Evolutionary conservation across 1,140 invertebrate species (phyloP).

Genomic region (Drosophila parvula): DNA sequence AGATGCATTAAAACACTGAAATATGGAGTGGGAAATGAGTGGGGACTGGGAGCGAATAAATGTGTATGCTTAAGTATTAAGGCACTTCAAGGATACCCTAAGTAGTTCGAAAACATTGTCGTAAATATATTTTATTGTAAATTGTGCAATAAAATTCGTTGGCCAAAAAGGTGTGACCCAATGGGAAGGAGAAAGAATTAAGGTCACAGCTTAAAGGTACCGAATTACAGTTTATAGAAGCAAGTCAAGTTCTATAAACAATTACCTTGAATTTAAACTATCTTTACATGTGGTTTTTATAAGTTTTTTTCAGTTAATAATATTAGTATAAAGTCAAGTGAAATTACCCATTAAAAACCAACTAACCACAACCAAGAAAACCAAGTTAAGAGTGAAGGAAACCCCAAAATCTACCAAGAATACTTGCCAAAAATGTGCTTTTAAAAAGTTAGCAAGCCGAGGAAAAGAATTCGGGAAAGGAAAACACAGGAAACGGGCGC

Average conservation of each 20-base stretch:
- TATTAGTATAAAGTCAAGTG: slow-evolving; percentile 3
- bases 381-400: background rate
- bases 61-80: slow-evolving; percentile 14
- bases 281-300: background rate
- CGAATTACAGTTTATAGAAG: too few relatives aligned
- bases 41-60: slow-evolving; percentile 6
- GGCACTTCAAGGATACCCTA: slow-evolving; percentile 57
- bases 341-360: slow-evolving; percentile 39
- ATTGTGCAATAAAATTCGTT: slow-evolving; percentile 59
- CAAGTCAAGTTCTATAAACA: background rate
- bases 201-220: slow-evolving; percentile 48
- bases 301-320: background rate
- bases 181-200: background rate
- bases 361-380: slow-evolving; percentile 47
- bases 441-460: slow-evolving; percentile 56
- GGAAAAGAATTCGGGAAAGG: slow-evolving; percentile 17
- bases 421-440: slow-evolving; percentile 48
- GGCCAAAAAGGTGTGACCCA: slow-evolving; percentile 54
- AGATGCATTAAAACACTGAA: slow-evolving; percentile 72
- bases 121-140: slow-evolving; percentile 81
- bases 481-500: slow-evolving; percentile 3
- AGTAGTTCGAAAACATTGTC: slow-evolving; percentile 75
- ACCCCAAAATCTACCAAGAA: slow-evolving; percentile 15
- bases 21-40: slow-evolving; percentile 26
- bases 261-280: slow-evolving; percentile 46